These are phyloP conservation scores for Enteromius afrohamiltoni DNA, from an alignment of 2,797 vertebrate species.

Conservation along the genomic window DNA sequence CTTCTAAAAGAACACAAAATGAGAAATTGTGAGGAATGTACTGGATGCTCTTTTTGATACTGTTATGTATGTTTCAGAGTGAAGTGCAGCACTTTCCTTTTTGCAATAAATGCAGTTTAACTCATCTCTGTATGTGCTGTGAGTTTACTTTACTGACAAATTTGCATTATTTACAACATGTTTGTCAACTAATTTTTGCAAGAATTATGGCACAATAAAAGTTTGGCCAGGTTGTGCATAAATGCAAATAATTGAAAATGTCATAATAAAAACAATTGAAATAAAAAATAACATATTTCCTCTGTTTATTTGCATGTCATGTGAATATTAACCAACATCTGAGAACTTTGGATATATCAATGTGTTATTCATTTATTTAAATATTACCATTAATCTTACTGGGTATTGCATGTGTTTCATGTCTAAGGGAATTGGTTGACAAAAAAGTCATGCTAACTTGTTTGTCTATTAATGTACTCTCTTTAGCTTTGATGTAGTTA, in stretches of 20 bases:
- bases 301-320: too few species aligned
- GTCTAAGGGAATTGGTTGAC: too few species aligned
- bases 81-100: neutral
- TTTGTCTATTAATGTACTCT: neutral
- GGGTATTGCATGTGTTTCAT: too few species aligned
- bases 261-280: too few species aligned
- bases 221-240: neutral
- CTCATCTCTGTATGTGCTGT: neutral
- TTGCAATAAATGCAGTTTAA: neutral
- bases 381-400: too few species aligned
- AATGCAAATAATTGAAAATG: neutral
- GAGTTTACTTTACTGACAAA: neutral
- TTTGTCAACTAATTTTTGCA: neutral
- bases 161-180: neutral
- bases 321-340: too few species aligned
- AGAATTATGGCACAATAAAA: neutral
- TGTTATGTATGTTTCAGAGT: neutral
- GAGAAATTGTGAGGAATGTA: neutral
- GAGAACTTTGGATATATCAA: too few species aligned
- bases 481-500: neutral
- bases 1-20: neutral
- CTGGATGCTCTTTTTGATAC: neutral
- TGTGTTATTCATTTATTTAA: too few species aligned
- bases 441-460: too few species aligned
- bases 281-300: too few species aligned